Evolutionary conservation across 2,113 vertebrate genomes (phyloP), one percentile per base, ranked within the genome.

Genomic region (Eretmochelys imbricata): DNA sequence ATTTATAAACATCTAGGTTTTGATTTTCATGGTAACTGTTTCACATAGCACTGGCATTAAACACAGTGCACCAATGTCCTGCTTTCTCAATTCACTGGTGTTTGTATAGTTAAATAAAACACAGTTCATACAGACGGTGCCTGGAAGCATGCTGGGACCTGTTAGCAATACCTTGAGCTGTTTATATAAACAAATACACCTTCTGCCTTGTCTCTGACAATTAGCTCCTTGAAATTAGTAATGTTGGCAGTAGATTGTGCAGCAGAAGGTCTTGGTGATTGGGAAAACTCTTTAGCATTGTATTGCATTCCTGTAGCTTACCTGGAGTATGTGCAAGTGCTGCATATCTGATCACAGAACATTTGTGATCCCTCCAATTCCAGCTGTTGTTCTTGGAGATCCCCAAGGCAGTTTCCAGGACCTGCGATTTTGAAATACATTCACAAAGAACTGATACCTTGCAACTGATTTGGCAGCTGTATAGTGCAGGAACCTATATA

Each of bases 121-220:
- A 88, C 89, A 69, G 62, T 80, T 82, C 10, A 2, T 87, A 91
- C 55, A 84, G 95, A 81, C 72, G 83, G 27, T 89, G 8, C 6
- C 16, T 1, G 89, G 85, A 91, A 84, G 89, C 96, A 0, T 91
- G 95, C 90, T 2, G 2, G 90, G 90, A 94, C 97, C 94, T 96
- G 95, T 87, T 90, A 2, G 65, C 84, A 11, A 0, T 89, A 53
- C 92, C 83, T 72, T 89, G 80, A 94, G 89, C 94, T 92, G 90
- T 81, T 76, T 27, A 85, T 62, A 46, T 91, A 94, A 96, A 95
- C 80, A 95, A 89, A 94, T 91, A 89, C 91, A 90, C 87, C 95
- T 87, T 84, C 72, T 0, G 0, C 81, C 62, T 90, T 31, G 1
- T 7, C 87, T 51, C 95, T 94, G 80, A 81, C 89, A 91, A n/a